Conservation (phyloP, 1,140 invertebrate species). For the Phthorimaea operculella region DNA sequence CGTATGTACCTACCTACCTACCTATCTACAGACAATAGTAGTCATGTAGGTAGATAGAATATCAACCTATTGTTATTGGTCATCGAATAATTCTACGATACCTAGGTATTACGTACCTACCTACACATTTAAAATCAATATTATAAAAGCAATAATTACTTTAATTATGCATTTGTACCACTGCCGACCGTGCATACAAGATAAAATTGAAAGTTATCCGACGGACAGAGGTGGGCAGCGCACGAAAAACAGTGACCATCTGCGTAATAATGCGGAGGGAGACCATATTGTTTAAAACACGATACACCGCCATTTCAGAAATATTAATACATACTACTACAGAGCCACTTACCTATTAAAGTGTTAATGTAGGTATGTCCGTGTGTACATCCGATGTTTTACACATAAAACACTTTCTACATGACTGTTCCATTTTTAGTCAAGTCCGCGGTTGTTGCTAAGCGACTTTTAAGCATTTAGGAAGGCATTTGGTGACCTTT, state of each 20-base stretch:
- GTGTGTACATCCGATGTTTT: conserved; percentile 39
- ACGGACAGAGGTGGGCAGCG: background rate
- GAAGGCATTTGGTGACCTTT: conserved; percentile 25
- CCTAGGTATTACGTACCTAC: no score
- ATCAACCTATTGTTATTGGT: no score
- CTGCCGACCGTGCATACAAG: background rate
- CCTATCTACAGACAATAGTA: no score
- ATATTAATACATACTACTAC: conserved; percentile 30
- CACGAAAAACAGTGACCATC: background rate
- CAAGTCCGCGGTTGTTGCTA: conserved; percentile 45
- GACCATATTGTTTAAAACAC: conserved; percentile 1
- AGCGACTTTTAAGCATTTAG: conserved; percentile 29
- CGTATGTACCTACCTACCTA: no score
- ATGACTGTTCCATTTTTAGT: conserved; percentile 61
- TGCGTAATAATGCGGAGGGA: background rate
- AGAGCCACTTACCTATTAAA: conserved; percentile 16
- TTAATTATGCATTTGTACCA: no score
- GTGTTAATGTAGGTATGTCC: background rate
- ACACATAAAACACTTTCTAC: conserved; percentile 61
- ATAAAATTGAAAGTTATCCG: background rate
- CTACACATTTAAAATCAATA: no score
- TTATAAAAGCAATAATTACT: no score
- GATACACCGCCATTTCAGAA: conserved; percentile 7
- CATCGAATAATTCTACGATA: no score
- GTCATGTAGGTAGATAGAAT: no score